These are phyloP conservation scores for Tuta absoluta DNA, from an alignment of 2,888 invertebrate species.

Conservation along the genomic window DNA sequence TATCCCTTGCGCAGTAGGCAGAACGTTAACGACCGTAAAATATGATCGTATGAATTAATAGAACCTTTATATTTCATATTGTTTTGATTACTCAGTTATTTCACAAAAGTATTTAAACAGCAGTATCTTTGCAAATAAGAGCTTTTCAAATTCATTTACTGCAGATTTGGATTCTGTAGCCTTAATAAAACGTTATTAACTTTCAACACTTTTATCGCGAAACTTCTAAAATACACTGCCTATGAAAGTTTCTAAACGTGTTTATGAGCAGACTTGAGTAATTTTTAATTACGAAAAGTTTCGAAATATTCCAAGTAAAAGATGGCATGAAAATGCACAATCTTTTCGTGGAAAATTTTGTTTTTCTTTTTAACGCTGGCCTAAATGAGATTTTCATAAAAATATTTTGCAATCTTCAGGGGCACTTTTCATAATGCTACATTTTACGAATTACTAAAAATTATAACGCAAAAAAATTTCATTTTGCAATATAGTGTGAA, in stretches of 20 bases:
- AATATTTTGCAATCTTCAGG: too few species aligned
- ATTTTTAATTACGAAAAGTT: constrained; percentile 42
- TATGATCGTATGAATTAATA: too few species aligned
- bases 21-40: too few species aligned
- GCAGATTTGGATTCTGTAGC: constrained; percentile 6
- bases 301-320: neutral
- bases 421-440: too few species aligned
- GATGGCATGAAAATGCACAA: neutral
- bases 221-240: neutral
- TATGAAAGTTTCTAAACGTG: constrained; percentile 1
- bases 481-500: too few species aligned
- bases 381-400: too few species aligned
- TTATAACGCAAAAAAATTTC: too few species aligned
- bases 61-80: too few species aligned
- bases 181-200: constrained; percentile 1
- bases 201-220: neutral
- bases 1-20: too few species aligned
- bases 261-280: constrained; percentile 35
- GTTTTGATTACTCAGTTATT: neutral
- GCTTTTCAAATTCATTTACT: neutral
- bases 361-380: too few species aligned
- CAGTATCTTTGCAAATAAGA: neutral
- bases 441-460: too few species aligned
- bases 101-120: neutral
- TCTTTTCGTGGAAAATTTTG: too few species aligned